These are phyloP conservation scores for Phrynocephalus versicolor DNA, from an alignment of 2,113 vertebrate species.

Conservation along the genomic window DNA sequence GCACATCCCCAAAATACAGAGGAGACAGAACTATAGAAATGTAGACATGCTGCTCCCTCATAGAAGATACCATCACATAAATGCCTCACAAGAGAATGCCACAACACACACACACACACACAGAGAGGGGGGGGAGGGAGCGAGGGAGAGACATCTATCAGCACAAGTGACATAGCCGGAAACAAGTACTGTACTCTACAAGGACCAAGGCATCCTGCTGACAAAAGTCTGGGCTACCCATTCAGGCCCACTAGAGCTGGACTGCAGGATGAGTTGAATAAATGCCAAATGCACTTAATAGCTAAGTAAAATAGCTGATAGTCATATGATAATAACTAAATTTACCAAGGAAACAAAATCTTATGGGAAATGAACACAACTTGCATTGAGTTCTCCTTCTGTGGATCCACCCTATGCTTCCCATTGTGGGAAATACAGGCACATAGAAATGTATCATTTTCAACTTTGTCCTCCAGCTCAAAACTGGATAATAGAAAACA, in stretches of 20 bases:
- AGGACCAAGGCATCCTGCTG: not conserved
- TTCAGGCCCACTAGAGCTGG: not conserved
- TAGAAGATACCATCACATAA: not conserved
- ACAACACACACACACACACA: not conserved
- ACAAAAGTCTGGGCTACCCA: not conserved
- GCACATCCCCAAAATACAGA: not conserved
- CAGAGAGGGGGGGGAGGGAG: too few relatives aligned
- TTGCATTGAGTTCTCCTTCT: conserved; percentile 9
- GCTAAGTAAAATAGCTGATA: not conserved
- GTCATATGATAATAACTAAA: conserved; percentile 29
- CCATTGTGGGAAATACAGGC: conserved; percentile 1
- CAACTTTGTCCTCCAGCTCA: not conserved
- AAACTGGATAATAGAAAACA: conserved; percentile 8
- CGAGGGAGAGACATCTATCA: not conserved
- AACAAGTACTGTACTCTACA: not conserved
- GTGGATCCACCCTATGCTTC: not conserved
- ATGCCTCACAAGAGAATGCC: not conserved
- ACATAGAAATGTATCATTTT: not conserved
- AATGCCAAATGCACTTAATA: conserved; percentile 21
- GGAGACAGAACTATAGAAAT: not conserved
- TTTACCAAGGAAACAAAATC: conserved; percentile 20
- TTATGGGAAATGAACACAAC: conserved; percentile 2
- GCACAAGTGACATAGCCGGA: not conserved
- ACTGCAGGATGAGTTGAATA: not conserved
- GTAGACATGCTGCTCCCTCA: not conserved